Percentiles rank a stretch among this genome's conserved stretches.
Conservation (phyloP, 2,888 invertebrate genomes). For the Zygothrica quintamaculata region DNA sequence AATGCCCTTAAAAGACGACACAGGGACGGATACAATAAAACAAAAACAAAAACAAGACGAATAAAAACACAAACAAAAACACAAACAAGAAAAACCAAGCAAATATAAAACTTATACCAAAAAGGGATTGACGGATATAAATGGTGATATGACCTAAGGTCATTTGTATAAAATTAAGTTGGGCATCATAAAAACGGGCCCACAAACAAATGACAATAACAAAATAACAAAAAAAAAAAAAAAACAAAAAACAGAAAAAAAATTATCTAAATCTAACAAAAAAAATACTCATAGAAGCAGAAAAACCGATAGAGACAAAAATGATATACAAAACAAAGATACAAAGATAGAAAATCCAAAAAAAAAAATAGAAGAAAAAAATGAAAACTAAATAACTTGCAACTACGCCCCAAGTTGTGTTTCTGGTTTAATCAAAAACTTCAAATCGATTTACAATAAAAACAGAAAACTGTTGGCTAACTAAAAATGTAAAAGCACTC, state of each 20-base stretch:
- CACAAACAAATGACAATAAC: constrained; percentile 64
- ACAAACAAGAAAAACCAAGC: constrained; percentile 56
- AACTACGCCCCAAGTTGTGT: constrained; percentile 58
- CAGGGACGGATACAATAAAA: constrained; percentile 42
- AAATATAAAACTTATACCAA: constrained; percentile 79
- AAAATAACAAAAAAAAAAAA: constrained; percentile 15
- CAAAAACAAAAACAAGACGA: constrained; percentile 7
- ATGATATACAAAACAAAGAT: constrained; percentile 1
- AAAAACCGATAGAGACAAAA: background rate
- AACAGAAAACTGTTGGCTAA: constrained; percentile 35
- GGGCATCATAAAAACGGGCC: constrained; percentile 72
- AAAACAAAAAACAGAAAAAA: background rate
- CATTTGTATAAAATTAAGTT: constrained; percentile 81
- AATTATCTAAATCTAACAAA: background rate
- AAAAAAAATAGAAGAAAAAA: constrained; percentile 18
- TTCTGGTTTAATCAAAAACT: constrained; percentile 72
- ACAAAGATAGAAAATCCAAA: constrained; percentile 16
- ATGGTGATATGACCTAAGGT: constrained; percentile 80
- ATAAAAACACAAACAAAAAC: constrained; percentile 16
- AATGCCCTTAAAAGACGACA: constrained; percentile 76
- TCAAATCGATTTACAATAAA: constrained; percentile 79
- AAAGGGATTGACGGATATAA: constrained; percentile 80
- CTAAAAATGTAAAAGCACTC: constrained; percentile 53
- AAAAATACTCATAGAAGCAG: background rate
- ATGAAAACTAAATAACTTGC: constrained; percentile 50